Conservation (phyloP, 1,140 invertebrate genomes). For the Sitobion miscanthi region DNA sequence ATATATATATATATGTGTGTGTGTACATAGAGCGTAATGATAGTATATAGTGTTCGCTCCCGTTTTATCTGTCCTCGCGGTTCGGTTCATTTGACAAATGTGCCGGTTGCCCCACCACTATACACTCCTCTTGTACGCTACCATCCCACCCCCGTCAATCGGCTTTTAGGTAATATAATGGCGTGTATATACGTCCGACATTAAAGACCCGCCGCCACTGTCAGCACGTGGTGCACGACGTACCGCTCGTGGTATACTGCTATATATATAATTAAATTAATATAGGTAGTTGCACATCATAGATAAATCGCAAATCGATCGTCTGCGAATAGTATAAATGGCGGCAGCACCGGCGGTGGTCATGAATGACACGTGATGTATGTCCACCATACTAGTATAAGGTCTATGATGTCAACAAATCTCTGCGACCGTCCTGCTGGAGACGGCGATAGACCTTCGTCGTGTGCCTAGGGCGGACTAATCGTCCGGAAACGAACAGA, state of each 20-base stretch:
- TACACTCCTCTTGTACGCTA: background rate
- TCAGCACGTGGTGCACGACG: too few species aligned
- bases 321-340: background rate
- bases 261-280: background rate
- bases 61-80: slow-evolving; percentile 55
- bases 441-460: background rate
- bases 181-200: background rate
- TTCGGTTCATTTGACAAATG: slow-evolving; percentile 56
- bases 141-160: too few species aligned
- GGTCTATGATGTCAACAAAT: background rate
- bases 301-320: slow-evolving; percentile 32
- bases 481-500: background rate
- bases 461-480: background rate
- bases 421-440: background rate
- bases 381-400: background rate
- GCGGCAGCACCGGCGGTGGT: too few species aligned
- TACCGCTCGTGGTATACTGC: background rate
- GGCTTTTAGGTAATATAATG: slow-evolving; percentile 36
- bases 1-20: background rate
- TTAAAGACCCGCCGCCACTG: background rate
- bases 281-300: background rate
- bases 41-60: slow-evolving; percentile 4
- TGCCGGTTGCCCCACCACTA: background rate
- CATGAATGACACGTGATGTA: too few species aligned
- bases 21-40: too few species aligned